A percentile compares a stretch with the other conserved stretches of the same genome.
Conservation (phyloP, 2,888 invertebrate species). For the Amphipoea lucens region DNA sequence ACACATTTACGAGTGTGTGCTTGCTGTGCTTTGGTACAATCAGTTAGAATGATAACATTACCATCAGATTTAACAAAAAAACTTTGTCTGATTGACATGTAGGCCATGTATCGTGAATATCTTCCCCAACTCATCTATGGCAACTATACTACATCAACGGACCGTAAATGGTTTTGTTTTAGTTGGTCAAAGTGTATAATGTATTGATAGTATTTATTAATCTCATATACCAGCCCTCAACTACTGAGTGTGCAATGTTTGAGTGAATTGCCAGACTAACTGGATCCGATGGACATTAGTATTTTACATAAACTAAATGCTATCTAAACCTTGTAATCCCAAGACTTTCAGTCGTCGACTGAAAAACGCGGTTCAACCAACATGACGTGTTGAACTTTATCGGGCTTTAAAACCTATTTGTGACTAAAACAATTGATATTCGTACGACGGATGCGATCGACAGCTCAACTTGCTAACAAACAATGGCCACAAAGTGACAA, state of each 20-base stretch:
- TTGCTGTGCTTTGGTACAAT: background rate
- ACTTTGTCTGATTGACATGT: background rate
- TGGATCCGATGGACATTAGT: background rate
- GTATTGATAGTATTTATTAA: conserved; percentile 7
- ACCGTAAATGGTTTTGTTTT: background rate
- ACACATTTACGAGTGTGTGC: background rate
- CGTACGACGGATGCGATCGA: conserved; percentile 27
- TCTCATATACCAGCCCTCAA: background rate
- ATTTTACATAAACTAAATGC: background rate
- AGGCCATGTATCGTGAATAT: background rate
- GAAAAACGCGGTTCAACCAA: background rate
- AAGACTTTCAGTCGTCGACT: background rate
- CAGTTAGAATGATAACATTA: background rate
- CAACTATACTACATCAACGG: background rate
- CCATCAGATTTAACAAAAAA: too few species aligned
- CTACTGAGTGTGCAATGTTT: background rate
- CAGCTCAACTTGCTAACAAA: conserved; percentile 42
- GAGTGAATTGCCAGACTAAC: background rate
- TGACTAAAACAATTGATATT: conserved; percentile 28
- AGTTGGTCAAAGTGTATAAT: background rate
- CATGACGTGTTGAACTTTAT: background rate
- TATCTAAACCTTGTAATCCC: background rate
- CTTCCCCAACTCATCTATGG: background rate
- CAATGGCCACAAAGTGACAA: conserved; percentile 42
- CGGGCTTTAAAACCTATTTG: conserved; percentile 13